Base-by-base conservation (phyloP, 2,113 vertebrate species). In the Dicerorhinus sumatrensis region DNA sequence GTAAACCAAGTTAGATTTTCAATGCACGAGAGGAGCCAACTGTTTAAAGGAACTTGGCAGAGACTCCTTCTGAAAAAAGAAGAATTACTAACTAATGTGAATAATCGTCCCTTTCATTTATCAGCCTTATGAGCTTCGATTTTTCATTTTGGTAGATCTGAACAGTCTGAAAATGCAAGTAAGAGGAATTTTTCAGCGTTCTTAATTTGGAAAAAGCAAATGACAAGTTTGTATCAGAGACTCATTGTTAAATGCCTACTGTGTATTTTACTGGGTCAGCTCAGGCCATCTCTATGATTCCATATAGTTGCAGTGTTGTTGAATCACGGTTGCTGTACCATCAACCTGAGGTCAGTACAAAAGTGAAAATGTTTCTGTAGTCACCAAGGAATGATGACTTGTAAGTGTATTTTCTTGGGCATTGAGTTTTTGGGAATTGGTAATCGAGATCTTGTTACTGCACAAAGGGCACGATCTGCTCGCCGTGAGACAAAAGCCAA, bases 11-110 rank as follows among this genome's bases (percentile, higher is more conserved):
- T 72, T 56, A 70, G 83, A 93, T 92, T 93, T 81, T 82, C 65
- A 91, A 97, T 94, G 89, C 87, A 42, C 2, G 20, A 84, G 83
- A 92, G 18, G 87, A 95, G 58, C 83, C 86, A 90, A 91, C 79
- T 92, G 58, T 69, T 70, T 87, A 48, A 83, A 92, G 70, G 31
- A 77, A 95, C 4, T 63, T 92, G 95, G 95, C 92, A 94, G 79
- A 67, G 94, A 90, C n/a, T 36, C 73, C 39, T 48, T 62, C 69
- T n/a, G 48, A n/a, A 21, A 36, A 60, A 20, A 67, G 51, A 84
- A 46, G 70, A 67, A 83, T 89, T 62, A n/a, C 76, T 97, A 72
- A 67, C 63, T 86, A 76, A 92, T 84, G 80, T 90, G 67, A 94
- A 92, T 86, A 60, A 81, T 46, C 5, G 0, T 62, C 86, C 1